Base-by-base conservation (phyloP, 2,888 invertebrate genomes). In the Oxyscelio sp. region DNA sequence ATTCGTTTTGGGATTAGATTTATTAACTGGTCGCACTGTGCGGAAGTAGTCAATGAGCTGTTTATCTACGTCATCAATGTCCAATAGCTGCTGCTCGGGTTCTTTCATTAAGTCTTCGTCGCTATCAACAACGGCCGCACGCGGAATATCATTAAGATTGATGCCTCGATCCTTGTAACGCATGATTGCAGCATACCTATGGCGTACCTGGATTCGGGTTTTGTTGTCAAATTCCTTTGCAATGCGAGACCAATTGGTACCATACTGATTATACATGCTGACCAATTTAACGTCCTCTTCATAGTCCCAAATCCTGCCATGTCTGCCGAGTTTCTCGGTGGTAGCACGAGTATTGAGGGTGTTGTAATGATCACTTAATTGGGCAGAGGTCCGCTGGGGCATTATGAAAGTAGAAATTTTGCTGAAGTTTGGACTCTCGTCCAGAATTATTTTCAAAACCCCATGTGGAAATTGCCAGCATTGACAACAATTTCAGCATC, bases 311-410 rank as follows among this genome's bases (percentile, higher is more conserved):
- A n/a, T 11, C 9, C 63, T 45, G 2, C 27, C 56, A 0, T 38
- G 50, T 1, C 56, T 63, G 5, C 82, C 82, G 13, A 82, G 65
- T 1, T 93, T 87, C 21, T 61, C 52, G 1, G 71, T 59, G 56
- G 88, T 75, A 91, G 94, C 86, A 61, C 91, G 90, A 15, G 92
- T 87, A 31, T 94, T 90, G 17, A 96, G 94, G 34, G 95, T 95
- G 50, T 95, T 92, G 89, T 96, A 96, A 40, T 96, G 95, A 9
- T 95, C 94, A 34, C 96, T 95, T 8, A 97, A 92, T 90, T 97
- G 97, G 0, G 95, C 88, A 5, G 94, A 88, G 0, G 96, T 96
- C 22, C 97, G 95, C 21, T 96, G 95, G 0, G 96, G 96, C 83
- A 97, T 94, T 70, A 95, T 95, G 9, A 95, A 91, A 0, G 95